These are phyloP conservation scores for Acipenser ruthenus DNA, from an alignment of 2,797 vertebrate genomes.

Conservation along the genomic window DNA sequence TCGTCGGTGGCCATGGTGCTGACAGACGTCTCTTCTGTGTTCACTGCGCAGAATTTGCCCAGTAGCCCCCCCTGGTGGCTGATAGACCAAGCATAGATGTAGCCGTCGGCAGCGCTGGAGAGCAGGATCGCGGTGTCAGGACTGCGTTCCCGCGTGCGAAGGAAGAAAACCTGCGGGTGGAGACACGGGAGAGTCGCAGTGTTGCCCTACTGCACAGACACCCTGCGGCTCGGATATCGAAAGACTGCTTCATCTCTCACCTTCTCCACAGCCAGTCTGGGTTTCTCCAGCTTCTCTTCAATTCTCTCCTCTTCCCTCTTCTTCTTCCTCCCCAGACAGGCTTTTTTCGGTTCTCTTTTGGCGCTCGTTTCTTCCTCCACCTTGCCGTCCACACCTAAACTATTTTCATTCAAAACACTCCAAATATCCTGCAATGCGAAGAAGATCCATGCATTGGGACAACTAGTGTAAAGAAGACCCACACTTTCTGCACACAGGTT, in stretches of 20 bases:
- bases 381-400: no score
- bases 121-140: slow-evolving; percentile 20
- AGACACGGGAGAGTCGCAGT: neutral
- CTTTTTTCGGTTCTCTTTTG: no score
- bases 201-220: neutral
- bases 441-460: no score
- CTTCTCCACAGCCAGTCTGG: slow-evolving; percentile 20
- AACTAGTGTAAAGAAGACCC: no score
- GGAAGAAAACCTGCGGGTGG: slow-evolving; percentile 27
- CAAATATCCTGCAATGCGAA: no score
- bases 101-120: slow-evolving; percentile 23
- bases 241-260: neutral
- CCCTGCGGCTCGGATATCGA: no score
- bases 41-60: slow-evolving; percentile 31
- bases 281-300: slow-evolving; percentile 17
- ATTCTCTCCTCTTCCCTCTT: neutral
- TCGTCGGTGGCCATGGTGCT: slow-evolving; percentile 24
- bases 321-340: neutral
- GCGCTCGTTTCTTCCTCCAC: no score
- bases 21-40: neutral
- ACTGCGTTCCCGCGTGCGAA: slow-evolving; percentile 29
- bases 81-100: slow-evolving; percentile 27
- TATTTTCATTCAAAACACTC: no score
- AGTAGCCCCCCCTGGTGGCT: slow-evolving; percentile 30
- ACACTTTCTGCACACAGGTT: no score